Evolutionary conservation across 2,888 invertebrate genomes (phyloP), one percentile per base, ranked within the genome.

Genomic region (Cheilosia grossa): DNA sequence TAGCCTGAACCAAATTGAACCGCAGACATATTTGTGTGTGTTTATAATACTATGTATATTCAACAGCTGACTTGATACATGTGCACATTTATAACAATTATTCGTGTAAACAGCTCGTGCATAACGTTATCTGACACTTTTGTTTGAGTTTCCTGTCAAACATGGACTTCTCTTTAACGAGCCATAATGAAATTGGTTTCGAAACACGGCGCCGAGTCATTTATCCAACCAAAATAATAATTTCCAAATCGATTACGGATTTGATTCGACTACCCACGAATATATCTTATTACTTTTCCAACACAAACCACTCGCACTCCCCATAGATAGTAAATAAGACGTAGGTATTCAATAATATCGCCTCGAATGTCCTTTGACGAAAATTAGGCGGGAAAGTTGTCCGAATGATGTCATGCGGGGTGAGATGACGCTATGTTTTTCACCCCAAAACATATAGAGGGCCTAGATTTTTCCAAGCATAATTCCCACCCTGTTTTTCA

Each of bases 371-470:
- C 63, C 58, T 58, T 42, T 30, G 30, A 44, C 13, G 42, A 51
- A 63, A 64, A 58, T 58, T 42, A 58, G 40, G 74, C 73, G 63
- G 58, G 69, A 74, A 67, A 53, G 37, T 30, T 54, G 33, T 61
- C 59, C 44, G 33, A 58, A 70, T 83, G 83, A 79, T 75, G 74
- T 83, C 83, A 83, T 80, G n/a, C 69, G 9, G 9, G 30, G 70
- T 27, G 56, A 61, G 73, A 69, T 75, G 69, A 64, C 49, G 30
- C 42, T 56, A 53, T 53, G 37, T 15, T 49, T 78, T 21, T n/a
- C 30, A 37, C 37, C 4, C 17, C 33, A 56, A 47, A 47, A 15
- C 21, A 30, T 10, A 30, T 13, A 15, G 9, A 21, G 21, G 49
- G 17, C 42, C 21, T 42, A 15, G 44, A 66, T 40, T 40, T 51